These are phyloP conservation scores for Recurvirostra avosetta DNA, from an alignment of 2,113 vertebrate genomes.

Conservation along the genomic window DNA sequence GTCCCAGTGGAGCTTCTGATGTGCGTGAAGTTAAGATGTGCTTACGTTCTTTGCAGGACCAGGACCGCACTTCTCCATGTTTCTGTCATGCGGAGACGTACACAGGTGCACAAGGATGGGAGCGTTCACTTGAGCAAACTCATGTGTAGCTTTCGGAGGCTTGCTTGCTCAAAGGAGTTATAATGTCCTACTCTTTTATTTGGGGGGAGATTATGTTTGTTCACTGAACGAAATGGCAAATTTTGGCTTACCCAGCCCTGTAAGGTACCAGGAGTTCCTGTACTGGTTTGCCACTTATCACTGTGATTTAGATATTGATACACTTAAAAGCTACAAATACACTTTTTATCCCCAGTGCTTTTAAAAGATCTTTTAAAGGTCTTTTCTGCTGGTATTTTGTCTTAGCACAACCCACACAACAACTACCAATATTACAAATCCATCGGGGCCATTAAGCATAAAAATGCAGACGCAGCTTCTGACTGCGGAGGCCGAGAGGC, in stretches of 20 bases:
- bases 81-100: rapidly evolving
- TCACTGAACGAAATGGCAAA: neutral
- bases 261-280: neutral
- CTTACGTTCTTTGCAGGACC: neutral
- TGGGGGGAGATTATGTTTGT: neutral
- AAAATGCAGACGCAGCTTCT: neutral
- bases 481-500: neutral
- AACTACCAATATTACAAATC: neutral
- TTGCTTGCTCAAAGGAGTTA: neutral
- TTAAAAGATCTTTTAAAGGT: neutral
- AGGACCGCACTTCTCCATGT: rapidly evolving
- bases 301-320: neutral
- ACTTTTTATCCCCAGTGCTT: neutral
- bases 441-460: rapidly evolving
- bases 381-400: neutral
- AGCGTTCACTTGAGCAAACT: neutral
- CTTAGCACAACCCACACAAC: neutral
- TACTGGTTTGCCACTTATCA: neutral
- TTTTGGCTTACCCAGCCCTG: neutral
- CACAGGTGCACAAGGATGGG: neutral
- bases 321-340: neutral
- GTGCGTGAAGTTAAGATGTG: rapidly evolving
- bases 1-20: neutral
- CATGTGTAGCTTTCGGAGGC: rapidly evolving
- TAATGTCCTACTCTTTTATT: neutral